phyloP scores from a whole-genome alignment of 2,797 vertebrate genomes.

The Poeciliopsis gracilis region DNA sequence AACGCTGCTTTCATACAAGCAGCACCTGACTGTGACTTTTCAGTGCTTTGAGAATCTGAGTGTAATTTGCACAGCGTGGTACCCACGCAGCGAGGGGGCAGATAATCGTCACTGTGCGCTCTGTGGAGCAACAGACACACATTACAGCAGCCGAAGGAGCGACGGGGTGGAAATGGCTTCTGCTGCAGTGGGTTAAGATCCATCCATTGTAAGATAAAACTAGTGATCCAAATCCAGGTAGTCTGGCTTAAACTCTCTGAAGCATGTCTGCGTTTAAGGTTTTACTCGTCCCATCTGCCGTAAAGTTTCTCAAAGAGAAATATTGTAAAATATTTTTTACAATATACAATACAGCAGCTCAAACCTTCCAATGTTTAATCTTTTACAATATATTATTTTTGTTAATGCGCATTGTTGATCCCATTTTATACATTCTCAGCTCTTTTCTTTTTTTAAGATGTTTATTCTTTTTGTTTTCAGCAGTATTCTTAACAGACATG shows the following conservation, averaged over 20 bases:
- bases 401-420: too few species aligned
- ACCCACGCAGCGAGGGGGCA: not conserved
- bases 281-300: not conserved
- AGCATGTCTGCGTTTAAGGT: not conserved
- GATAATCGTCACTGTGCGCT: not conserved
- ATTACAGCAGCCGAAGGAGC: not conserved
- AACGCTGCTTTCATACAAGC: not conserved
- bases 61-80: not conserved
- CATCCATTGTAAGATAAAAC: not conserved
- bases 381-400: too few species aligned
- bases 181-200: not conserved
- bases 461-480: too few species aligned
- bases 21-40: not conserved
- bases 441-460: too few species aligned
- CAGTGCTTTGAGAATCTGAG: not conserved
- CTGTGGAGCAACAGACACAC: not conserved
- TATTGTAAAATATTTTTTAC: too few species aligned
- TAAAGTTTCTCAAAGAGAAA: not conserved
- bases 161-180: not conserved
- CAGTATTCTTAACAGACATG: too few species aligned
- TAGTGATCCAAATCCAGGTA: not conserved
- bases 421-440: too few species aligned
- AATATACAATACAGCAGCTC: too few species aligned
- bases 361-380: too few species aligned
- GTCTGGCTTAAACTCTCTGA: not conserved